Conservation (phyloP, 2,888 invertebrate species). For the Petrolisthes manimaculis region DNA sequence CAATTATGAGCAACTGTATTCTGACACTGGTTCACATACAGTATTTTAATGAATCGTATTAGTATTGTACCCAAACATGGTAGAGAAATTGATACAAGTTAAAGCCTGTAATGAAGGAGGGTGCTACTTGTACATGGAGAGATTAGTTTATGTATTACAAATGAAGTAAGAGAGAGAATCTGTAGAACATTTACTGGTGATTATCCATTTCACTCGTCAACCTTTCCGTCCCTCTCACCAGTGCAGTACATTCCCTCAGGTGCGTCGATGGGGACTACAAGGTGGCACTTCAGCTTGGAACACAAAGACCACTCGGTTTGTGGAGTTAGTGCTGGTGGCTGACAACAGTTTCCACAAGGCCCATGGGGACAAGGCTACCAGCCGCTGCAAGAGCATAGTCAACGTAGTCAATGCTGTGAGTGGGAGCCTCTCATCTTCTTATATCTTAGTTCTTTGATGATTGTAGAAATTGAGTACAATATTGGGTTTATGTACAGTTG, state of each 20-base stretch:
- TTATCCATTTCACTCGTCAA: not conserved
- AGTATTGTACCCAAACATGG: no score
- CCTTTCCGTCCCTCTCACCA: not conserved
- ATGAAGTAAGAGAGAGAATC: not conserved
- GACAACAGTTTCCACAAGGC: slow-evolving; percentile 22
- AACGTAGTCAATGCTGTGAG: slow-evolving; percentile 42
- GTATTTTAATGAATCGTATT: no score
- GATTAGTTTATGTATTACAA: not conserved
- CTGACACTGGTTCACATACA: no score
- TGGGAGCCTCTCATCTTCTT: not conserved
- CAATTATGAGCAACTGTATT: no score
- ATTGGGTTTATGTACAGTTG: no score
- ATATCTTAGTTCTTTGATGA: no score
- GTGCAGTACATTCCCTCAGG: not conserved
- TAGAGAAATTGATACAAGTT: no score
- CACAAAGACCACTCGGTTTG: slow-evolving; percentile 16
- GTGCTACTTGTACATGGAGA: not conserved
- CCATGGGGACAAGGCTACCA: not conserved
- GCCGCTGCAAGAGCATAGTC: not conserved
- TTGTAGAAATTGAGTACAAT: no score
- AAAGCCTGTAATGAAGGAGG: not conserved
- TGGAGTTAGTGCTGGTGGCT: slow-evolving; percentile 34
- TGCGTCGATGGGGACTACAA: not conserved
- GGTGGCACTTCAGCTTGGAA: slow-evolving; percentile 7
- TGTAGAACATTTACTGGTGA: not conserved